phyloP scores from a whole-genome alignment of 2,797 vertebrate genomes.

The Cheirogaleus major region DNA sequence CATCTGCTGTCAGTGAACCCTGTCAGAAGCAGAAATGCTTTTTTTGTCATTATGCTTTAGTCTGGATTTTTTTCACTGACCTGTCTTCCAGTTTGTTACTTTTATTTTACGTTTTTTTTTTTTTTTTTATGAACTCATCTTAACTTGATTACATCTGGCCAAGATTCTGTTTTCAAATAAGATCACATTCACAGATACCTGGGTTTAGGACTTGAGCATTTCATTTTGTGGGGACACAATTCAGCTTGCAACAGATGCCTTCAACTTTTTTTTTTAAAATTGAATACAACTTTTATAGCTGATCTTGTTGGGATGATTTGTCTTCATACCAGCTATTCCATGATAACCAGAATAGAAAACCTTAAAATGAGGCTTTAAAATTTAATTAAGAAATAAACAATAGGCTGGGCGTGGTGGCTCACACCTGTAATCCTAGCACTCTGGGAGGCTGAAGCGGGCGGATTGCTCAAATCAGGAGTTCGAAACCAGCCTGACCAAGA shows the following conservation, averaged over 20 bases:
- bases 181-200: neutral
- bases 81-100: neutral
- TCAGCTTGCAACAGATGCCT: neutral
- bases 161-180: neutral
- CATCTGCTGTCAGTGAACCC: neutral
- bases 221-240: neutral
- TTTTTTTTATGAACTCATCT: neutral
- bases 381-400: neutral
- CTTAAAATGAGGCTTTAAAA: constrained; percentile 12
- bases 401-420: no score
- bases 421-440: no score
- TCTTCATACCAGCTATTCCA: neutral
- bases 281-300: neutral
- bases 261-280: neutral
- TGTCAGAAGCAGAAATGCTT: neutral
- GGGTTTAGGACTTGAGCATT: neutral
- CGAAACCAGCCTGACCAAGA: no score
- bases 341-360: neutral
- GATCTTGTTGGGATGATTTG: neutral
- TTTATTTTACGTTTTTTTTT: neutral
- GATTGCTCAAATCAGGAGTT: no score
- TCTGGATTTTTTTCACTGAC: neutral
- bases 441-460: no score
- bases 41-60: neutral
- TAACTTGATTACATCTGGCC: neutral